Evolutionary conservation across 2,888 invertebrate genomes (phyloP).

Genomic region (Drosophila diplacantha): DNA sequence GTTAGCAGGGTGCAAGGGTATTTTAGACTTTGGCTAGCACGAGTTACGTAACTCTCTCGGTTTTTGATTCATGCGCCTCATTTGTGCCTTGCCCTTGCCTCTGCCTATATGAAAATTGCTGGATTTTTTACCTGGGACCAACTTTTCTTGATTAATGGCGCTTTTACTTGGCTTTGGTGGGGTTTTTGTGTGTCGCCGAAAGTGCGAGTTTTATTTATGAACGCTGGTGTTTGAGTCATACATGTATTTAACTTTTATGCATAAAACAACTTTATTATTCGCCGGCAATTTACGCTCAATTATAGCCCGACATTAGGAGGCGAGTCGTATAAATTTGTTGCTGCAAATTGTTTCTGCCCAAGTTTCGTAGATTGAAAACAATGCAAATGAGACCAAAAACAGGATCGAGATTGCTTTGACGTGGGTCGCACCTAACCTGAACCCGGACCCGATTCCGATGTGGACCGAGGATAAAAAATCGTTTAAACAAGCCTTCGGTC

Average conservation of each 20-base stretch:
- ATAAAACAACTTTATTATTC: slow-evolving; percentile 46
- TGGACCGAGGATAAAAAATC: slow-evolving; percentile 15
- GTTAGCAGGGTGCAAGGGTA: slow-evolving; percentile 14
- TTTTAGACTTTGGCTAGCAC: slow-evolving; percentile 17
- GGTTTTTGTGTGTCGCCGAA: slow-evolving; percentile 23
- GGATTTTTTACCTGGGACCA: slow-evolving; percentile 34
- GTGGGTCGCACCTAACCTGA: slow-evolving; percentile 8
- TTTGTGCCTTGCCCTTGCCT: slow-evolving; percentile 49
- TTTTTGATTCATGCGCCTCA: slow-evolving; percentile 64
- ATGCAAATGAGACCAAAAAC: slow-evolving; percentile 14
- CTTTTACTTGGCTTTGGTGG: slow-evolving; percentile 43
- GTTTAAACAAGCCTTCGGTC: slow-evolving; percentile 4
- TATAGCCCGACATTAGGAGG: slow-evolving; percentile 46
- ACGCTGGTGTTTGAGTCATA: slow-evolving; percentile 15
- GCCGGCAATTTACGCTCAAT: slow-evolving; percentile 64
- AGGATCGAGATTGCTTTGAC: slow-evolving; percentile 25
- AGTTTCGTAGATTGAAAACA: slow-evolving; percentile 31
- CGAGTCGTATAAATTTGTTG: slow-evolving; percentile 42
- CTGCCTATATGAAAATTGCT: slow-evolving; percentile 48
- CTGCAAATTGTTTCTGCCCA: slow-evolving; percentile 30
- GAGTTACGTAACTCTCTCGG: slow-evolving; percentile 19
- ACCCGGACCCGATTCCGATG: slow-evolving; percentile 1
- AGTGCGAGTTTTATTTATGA: slow-evolving; percentile 39
- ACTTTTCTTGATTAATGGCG: slow-evolving; percentile 65
- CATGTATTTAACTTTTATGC: slow-evolving; percentile 38